Percentiles rank a stretch among this genome's conserved stretches.
Conservation (phyloP, 2,113 vertebrate species). For the Oryzias celebensis region DNA sequence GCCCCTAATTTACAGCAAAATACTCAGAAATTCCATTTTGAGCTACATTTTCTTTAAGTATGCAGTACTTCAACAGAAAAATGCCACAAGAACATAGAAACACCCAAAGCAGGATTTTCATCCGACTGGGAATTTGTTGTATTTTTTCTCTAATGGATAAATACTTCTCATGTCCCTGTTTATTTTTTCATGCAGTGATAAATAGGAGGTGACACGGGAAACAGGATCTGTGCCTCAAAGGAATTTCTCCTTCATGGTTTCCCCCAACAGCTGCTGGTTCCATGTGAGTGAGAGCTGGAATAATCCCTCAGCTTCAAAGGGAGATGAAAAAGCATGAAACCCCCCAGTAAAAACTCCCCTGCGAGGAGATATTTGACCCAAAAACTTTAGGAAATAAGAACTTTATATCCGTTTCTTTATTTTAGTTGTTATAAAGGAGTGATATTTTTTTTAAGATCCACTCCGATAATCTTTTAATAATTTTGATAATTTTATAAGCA, state of each 20-base stretch:
- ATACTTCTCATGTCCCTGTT: not conserved
- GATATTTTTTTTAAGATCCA: no score
- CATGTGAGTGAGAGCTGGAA: conserved; percentile 22
- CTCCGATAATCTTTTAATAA: no score
- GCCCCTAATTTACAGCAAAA: no score
- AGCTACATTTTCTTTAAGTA: no score
- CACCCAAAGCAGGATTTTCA: no score
- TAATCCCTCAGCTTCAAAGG: not conserved
- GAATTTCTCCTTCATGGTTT: conserved; percentile 43
- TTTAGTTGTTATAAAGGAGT: no score
- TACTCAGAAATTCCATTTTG: no score
- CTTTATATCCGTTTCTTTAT: not conserved
- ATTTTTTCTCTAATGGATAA: not conserved
- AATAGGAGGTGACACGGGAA: conserved; percentile 17
- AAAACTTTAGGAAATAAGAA: not conserved
- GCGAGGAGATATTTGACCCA: not conserved
- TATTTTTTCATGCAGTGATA: not conserved
- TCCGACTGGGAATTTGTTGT: not conserved
- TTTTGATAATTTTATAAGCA: no score
- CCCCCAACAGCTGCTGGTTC: conserved; percentile 23
- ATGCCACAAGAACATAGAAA: no score
- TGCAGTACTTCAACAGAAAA: no score
- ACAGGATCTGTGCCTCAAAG: conserved; percentile 10
- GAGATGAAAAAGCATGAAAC: not conserved
- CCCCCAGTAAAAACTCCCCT: not conserved